Conservation (phyloP, 2,113 vertebrate genomes). For the Anhinga anhinga region DNA sequence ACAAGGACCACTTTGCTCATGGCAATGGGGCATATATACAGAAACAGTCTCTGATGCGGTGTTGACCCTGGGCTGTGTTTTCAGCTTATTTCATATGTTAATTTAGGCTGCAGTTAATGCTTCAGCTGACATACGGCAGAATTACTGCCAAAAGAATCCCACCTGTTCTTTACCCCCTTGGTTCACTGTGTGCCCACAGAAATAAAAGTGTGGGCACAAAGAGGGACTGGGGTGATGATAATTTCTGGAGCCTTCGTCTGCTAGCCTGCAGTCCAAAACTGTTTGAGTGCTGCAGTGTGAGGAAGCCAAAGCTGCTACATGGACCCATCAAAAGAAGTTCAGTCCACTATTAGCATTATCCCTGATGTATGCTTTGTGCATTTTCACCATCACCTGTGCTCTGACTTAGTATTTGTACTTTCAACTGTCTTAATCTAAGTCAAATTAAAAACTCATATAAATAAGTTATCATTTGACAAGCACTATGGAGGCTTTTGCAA, state of each 20-base stretch:
- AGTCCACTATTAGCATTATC: background rate
- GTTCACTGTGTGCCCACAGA: background rate
- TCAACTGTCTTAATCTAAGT: conserved; percentile 13
- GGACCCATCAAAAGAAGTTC: background rate
- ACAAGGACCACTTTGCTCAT: background rate
- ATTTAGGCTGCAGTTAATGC: background rate
- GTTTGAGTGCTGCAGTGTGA: background rate
- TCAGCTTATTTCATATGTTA: background rate
- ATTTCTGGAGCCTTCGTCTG: background rate
- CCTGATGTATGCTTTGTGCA: background rate
- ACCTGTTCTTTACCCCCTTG: background rate
- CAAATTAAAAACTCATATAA: conserved; percentile 18
- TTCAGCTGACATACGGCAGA: background rate
- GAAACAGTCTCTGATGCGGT: background rate
- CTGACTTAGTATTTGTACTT: conserved; percentile 43
- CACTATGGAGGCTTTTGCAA: background rate
- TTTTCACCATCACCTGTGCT: conserved; percentile 35
- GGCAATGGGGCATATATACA: background rate
- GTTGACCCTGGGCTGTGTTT: background rate
- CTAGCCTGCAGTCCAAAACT: background rate
- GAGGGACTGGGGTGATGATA: background rate
- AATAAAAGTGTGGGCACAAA: background rate
- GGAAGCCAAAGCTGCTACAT: background rate
- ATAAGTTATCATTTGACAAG: conserved; percentile 14
- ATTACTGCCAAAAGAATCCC: background rate